A percentile compares a stretch with the other conserved stretches of the same genome.
Conservation (phyloP, 2,797 vertebrate species). For the Acanthiza pusilla region DNA sequence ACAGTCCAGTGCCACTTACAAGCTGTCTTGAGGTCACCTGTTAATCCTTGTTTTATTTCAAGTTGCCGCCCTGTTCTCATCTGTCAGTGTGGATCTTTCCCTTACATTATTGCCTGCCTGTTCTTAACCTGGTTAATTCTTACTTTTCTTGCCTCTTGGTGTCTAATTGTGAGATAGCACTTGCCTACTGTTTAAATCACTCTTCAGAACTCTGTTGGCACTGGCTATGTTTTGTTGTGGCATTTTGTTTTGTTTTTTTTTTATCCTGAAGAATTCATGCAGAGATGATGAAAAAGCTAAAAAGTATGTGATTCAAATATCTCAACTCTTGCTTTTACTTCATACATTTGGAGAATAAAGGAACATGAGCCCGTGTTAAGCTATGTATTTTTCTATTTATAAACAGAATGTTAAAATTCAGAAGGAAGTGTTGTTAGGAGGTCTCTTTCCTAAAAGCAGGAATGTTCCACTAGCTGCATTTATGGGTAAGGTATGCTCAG, state of each 20-base stretch:
- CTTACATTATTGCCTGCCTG: not conserved
- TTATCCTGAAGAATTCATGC: not conserved
- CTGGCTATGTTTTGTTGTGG: not conserved
- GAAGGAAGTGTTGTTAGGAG: not conserved
- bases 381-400: not conserved
- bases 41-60: not conserved
- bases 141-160: not conserved
- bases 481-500: not conserved
- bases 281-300: not conserved
- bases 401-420: not conserved
- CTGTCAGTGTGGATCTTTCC: not conserved
- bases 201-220: not conserved
- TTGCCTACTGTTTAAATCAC: not conserved
- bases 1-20: not conserved
- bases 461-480: not conserved
- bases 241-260: not conserved
- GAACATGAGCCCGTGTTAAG: not conserved
- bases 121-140: not conserved
- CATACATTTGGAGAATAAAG: not conserved
- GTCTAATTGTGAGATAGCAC: not conserved
- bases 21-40: not conserved
- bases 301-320: not conserved
- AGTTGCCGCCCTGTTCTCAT: not conserved
- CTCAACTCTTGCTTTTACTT: not conserved
- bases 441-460: not conserved